phyloP scores from a whole-genome alignment of 2,113 vertebrate species.

The Camelus dromedarius region DNA sequence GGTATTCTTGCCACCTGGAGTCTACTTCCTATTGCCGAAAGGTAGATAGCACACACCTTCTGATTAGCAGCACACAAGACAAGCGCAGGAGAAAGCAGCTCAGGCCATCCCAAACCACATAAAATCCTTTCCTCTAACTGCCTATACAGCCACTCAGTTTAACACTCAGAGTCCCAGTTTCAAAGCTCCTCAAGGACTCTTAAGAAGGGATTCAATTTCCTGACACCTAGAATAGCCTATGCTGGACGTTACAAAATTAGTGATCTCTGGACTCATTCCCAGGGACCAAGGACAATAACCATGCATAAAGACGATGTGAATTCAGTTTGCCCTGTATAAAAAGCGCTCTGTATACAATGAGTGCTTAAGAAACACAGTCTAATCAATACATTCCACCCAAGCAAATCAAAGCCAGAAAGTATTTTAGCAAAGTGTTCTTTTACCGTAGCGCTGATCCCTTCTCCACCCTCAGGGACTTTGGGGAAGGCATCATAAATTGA shows the following conservation, averaged over 20 bases:
- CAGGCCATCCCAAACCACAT: slow-evolving; percentile 29
- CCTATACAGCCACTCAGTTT: neutral
- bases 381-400: neutral
- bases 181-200: slow-evolving; percentile 51
- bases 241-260: slow-evolving; percentile 23
- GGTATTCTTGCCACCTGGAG: slow-evolving; percentile 96
- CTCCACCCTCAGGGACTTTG: slow-evolving; percentile 98
- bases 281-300: neutral
- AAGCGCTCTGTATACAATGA: neutral
- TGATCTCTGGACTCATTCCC: neutral
- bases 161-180: slow-evolving; percentile 48
- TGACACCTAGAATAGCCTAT: slow-evolving; percentile 10
- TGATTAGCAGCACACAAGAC: slow-evolving; percentile 44
- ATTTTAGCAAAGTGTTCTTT: slow-evolving; percentile 69
- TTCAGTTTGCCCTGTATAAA: neutral
- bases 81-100: neutral
- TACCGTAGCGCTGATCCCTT: slow-evolving; percentile 95
- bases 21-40: slow-evolving; percentile 93
- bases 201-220: slow-evolving; percentile 57
- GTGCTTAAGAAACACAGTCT: slow-evolving; percentile 1
- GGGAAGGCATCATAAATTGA: slow-evolving; percentile 99
- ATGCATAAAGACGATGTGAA: neutral
- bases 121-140: slow-evolving; percentile 25
- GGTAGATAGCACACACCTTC: slow-evolving; percentile 46
- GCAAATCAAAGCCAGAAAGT: neutral